These are phyloP conservation scores for Pteropus rufus DNA, from an alignment of 2,797 vertebrate genomes.

Conservation along the genomic window DNA sequence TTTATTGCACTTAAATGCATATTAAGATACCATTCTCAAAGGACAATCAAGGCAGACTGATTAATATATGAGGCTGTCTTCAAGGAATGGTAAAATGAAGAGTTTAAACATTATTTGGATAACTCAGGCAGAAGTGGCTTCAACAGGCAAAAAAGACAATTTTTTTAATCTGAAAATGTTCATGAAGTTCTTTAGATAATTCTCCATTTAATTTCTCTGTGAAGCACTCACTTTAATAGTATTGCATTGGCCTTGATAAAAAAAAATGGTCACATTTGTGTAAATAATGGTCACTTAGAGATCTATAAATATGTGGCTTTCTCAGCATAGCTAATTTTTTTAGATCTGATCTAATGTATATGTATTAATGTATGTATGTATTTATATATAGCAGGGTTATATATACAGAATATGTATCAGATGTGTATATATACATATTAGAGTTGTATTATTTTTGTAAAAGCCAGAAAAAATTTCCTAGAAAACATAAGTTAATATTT, in stretches of 20 bases:
- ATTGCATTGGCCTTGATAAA: not conserved
- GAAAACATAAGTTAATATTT: not conserved
- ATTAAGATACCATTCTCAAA: not conserved
- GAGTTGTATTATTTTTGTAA: not conserved
- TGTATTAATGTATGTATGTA: not conserved
- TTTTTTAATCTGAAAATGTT: not conserved
- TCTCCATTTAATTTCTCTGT: not conserved
- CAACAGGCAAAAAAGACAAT: not conserved
- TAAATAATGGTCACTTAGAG: not conserved
- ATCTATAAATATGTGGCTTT: not conserved
- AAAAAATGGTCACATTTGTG: not conserved
- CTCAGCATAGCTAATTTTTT: not conserved
- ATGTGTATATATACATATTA: not conserved
- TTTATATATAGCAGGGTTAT: not conserved
- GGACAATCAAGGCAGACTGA: not conserved
- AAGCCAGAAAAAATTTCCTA: slow-evolving; percentile 2
- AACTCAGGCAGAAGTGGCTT: not conserved
- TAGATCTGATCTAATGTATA: not conserved
- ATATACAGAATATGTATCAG: not conserved
- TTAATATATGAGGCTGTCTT: not conserved
- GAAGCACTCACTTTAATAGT: not conserved
- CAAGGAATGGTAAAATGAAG: not conserved
- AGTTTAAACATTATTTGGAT: slow-evolving; percentile 7
- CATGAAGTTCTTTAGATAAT: not conserved
- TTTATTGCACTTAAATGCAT: not conserved